A percentile compares a stretch with the other conserved stretches of the same genome.
Conservation (phyloP, 1,140 invertebrate species). For the Anastatus disparis region DNA sequence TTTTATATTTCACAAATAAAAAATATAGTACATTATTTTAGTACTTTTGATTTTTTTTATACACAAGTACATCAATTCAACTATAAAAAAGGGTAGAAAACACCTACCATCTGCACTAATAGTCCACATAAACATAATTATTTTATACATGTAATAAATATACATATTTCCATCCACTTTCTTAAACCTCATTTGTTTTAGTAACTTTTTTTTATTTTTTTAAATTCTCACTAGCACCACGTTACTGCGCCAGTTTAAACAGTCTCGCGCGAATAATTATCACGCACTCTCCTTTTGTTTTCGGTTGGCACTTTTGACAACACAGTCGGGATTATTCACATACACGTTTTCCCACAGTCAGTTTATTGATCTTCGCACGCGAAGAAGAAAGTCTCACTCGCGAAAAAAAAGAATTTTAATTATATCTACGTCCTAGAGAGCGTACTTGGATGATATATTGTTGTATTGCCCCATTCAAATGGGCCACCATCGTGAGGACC, state of each 20-base stretch:
- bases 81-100: background rate
- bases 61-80: constrained; percentile 17
- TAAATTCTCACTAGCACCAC: constrained; percentile 31
- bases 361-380: background rate
- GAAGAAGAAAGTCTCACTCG: background rate
- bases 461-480: constrained; percentile 64
- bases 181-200: background rate
- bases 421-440: constrained; percentile 56
- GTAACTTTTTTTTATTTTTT: constrained; percentile 19
- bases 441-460: constrained; percentile 63
- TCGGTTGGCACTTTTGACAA: constrained; percentile 16
- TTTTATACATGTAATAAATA: constrained; percentile 38
- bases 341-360: constrained; percentile 3
- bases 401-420: no score
- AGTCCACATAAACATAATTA: constrained; percentile 8
- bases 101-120: background rate
- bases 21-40: constrained; percentile 27
- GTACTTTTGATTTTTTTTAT: constrained; percentile 31
- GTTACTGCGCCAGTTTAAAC: constrained; percentile 5
- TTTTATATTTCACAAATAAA: constrained; percentile 39
- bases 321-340: background rate
- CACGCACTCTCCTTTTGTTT: background rate
- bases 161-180: constrained; percentile 22
- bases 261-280: background rate
- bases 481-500: constrained; percentile 59